These are phyloP conservation scores for Perizoma flavofasciatum DNA, from an alignment of 2,888 invertebrate species.

Conservation along the genomic window DNA sequence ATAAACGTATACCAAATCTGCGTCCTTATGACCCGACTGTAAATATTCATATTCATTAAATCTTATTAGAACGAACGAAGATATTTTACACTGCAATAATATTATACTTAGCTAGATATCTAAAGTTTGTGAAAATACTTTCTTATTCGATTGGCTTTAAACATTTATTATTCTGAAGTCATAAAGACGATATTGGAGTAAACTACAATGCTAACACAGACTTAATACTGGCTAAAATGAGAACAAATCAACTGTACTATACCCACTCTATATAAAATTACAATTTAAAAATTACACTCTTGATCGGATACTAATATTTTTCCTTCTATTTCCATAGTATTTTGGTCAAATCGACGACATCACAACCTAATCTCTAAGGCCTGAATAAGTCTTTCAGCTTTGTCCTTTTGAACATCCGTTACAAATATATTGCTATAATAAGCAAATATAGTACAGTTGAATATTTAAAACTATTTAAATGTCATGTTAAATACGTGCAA, in stretches of 20 bases:
- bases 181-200: slow-evolving; percentile 58
- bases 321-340: slow-evolving; percentile 24
- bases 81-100: slow-evolving; percentile 32
- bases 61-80: slow-evolving; percentile 29
- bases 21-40: slow-evolving; percentile 50
- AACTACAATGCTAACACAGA: slow-evolving; percentile 66
- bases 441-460: slow-evolving; percentile 38
- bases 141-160: slow-evolving; percentile 20
- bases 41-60: slow-evolving; percentile 19
- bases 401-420: slow-evolving; percentile 7
- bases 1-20: slow-evolving; percentile 51
- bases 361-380: slow-evolving; percentile 30
- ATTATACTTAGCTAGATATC: slow-evolving; percentile 13
- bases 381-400: slow-evolving; percentile 21
- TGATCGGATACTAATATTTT: slow-evolving; percentile 14
- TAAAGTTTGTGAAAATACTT: slow-evolving; percentile 32
- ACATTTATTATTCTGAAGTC: slow-evolving; percentile 42
- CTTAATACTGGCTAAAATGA: slow-evolving; percentile 67
- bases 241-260: slow-evolving; percentile 49
- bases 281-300: slow-evolving; percentile 13
- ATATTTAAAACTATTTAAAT: slow-evolving; percentile 32
- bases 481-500: slow-evolving; percentile 46
- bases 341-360: slow-evolving; percentile 22
- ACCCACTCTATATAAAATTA: slow-evolving; percentile 26
- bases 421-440: slow-evolving; percentile 10